Conservation (phyloP, 2,888 invertebrate species). For the Meteorus colon region DNA sequence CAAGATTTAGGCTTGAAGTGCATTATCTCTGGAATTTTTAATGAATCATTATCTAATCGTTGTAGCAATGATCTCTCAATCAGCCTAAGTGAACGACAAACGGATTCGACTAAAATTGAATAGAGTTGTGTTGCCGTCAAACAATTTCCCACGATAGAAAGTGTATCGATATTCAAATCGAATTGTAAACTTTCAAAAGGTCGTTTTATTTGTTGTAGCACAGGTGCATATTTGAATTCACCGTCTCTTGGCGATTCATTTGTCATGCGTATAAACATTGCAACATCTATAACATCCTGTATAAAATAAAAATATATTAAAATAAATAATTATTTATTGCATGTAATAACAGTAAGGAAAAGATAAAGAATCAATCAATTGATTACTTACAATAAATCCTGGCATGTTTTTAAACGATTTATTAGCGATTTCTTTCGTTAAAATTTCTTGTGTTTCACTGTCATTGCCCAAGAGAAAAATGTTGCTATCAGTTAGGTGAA, state of each 20-base stretch:
- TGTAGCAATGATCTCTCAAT: constrained; percentile 79
- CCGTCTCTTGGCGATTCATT: constrained; percentile 76
- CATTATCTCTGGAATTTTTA: constrained; percentile 80
- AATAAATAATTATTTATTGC: background rate
- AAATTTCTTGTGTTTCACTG: constrained; percentile 70
- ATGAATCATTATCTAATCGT: constrained; percentile 75
- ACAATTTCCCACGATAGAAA: constrained; percentile 82
- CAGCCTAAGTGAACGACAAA: constrained; percentile 81
- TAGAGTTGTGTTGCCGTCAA: constrained; percentile 81
- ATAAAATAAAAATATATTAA: constrained; percentile 30
- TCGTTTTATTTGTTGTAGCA: constrained; percentile 80
- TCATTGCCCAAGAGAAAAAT: constrained; percentile 80
- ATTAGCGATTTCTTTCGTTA: constrained; percentile 58
- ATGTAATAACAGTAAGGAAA: constrained; percentile 39
- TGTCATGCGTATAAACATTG: constrained; percentile 79
- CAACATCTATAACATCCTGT: constrained; percentile 77
- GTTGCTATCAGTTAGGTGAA: constrained; percentile 80
- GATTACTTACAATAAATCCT: constrained; percentile 54
- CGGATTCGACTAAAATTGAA: constrained; percentile 83
- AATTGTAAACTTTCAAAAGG: constrained; percentile 76
- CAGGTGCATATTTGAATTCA: constrained; percentile 73
- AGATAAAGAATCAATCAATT: background rate
- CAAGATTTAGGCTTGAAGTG: constrained; percentile 84
- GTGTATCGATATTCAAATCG: constrained; percentile 80
- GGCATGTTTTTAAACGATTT: constrained; percentile 51